Percentiles rank a stretch among this genome's conserved stretches.
Conservation (phyloP, 2,888 invertebrate species). For the Habrosyne pyritoides region DNA sequence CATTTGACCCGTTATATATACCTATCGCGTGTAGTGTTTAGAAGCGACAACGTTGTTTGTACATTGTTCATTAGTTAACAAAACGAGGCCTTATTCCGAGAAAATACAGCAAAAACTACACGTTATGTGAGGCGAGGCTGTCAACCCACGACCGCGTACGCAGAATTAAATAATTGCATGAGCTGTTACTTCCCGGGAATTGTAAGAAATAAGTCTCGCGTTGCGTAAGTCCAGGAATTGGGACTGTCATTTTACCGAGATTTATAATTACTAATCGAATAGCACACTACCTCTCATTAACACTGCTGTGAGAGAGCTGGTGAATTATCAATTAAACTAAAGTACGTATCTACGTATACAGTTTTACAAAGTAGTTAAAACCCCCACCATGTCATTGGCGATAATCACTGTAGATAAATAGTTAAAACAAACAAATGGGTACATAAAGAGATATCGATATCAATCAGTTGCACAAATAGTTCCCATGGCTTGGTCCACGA, state of each 20-base stretch:
- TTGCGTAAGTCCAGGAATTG: conserved; percentile 37
- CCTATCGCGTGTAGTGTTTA: background rate
- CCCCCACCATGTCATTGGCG: no score
- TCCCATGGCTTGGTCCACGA: conserved; percentile 31
- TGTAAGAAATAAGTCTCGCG: conserved; percentile 34
- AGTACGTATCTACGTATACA: no score
- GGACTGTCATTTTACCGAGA: conserved; percentile 18
- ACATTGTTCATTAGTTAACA: conserved; percentile 2
- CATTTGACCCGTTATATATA: background rate
- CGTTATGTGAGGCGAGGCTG: conserved; percentile 18
- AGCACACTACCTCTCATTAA: no score
- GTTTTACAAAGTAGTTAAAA: no score
- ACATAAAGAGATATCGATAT: conserved; percentile 29
- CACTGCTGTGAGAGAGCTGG: no score
- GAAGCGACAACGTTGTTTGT: background rate
- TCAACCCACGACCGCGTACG: conserved; percentile 39
- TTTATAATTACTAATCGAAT: conserved; percentile 7
- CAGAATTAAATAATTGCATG: conserved; percentile 54
- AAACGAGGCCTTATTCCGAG: background rate
- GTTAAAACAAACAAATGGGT: no score
- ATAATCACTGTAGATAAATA: no score
- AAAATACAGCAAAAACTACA: conserved; percentile 11
- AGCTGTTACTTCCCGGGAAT: conserved; percentile 51
- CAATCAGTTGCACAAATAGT: conserved; percentile 37
- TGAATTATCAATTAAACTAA: no score